phyloP scores from a whole-genome alignment of 1,140 invertebrate species.

The Trypoxylus dichotomus region DNA sequence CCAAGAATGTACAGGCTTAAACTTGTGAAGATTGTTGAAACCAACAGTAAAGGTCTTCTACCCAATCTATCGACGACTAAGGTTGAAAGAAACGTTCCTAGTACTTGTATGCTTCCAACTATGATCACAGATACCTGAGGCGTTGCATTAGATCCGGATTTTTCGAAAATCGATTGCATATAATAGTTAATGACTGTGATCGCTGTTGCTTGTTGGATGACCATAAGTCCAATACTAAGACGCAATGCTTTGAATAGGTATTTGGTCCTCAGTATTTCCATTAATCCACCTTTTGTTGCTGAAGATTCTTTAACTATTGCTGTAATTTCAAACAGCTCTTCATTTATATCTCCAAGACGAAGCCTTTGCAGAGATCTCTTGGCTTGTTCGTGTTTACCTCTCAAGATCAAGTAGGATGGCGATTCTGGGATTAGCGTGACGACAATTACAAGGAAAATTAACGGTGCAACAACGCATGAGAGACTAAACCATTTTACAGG shows the following conservation, averaged over 20 bases:
- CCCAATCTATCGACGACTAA: conserved; percentile 73
- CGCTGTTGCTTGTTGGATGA: conserved; percentile 74
- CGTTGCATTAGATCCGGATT: conserved; percentile 60
- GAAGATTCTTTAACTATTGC: conserved; percentile 13
- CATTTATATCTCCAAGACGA: conserved; percentile 48
- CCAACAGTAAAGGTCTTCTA: conserved; percentile 67
- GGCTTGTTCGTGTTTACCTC: not conserved
- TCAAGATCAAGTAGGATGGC: conserved; percentile 3
- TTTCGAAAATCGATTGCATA: conserved; percentile 68
- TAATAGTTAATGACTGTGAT: conserved; percentile 82
- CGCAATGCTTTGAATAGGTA: conserved; percentile 65
- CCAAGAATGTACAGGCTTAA: conserved; percentile 33
- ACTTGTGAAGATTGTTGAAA: conserved; percentile 64
- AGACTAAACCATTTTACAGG: conserved; percentile 59
- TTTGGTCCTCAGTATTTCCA: conserved; percentile 58
- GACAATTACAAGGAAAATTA: conserved; percentile 58
- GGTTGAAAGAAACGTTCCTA: conserved; percentile 67
- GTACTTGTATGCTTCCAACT: conserved; percentile 69
- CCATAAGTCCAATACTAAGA: conserved; percentile 67
- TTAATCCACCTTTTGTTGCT: conserved; percentile 45
- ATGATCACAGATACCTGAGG: conserved; percentile 69
- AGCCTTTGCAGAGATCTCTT: not conserved
- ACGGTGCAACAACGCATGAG: conserved; percentile 53
- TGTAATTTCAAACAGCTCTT: conserved; percentile 41
- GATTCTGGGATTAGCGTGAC: conserved; percentile 54